phyloP scores from a whole-genome alignment of 2,113 vertebrate species.

The Puffinus mauretanicus region DNA sequence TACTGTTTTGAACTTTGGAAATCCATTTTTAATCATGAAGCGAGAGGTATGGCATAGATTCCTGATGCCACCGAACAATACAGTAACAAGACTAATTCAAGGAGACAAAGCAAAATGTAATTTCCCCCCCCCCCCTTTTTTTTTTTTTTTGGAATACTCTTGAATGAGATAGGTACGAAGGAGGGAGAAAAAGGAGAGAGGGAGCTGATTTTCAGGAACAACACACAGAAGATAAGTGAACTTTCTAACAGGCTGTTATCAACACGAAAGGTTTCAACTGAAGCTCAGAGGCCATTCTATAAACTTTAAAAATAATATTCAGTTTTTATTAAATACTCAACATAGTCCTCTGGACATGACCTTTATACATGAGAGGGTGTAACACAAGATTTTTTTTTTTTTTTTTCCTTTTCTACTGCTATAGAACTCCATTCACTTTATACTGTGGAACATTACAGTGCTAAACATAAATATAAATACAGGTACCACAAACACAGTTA shows the following conservation, averaged over 20 bases:
- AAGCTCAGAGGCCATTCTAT: constrained; percentile 65
- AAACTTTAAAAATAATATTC: constrained; percentile 84
- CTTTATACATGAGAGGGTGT: constrained; percentile 76
- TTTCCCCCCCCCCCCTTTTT: accelerated
- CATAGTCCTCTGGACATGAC: constrained; percentile 78
- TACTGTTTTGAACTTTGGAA: constrained; percentile 43
- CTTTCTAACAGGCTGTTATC: neutral
- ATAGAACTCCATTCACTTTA: constrained; percentile 79
- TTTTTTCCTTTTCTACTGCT: constrained; percentile 66
- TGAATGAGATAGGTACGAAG: neutral
- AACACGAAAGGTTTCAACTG: constrained; percentile 36
- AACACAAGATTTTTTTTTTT: constrained; percentile 63
- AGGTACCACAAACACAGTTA: constrained; percentile 82
- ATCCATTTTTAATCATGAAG: constrained; percentile 54
- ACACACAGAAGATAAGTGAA: constrained; percentile 14
- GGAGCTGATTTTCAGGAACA: neutral
- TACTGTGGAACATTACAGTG: constrained; percentile 78
- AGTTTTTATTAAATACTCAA: constrained; percentile 87
- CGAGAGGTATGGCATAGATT: constrained; percentile 14
- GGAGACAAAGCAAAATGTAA: constrained; percentile 47
- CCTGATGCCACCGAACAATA: constrained; percentile 20
- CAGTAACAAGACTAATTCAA: constrained; percentile 18
- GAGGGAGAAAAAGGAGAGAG: neutral
- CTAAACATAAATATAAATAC: constrained; percentile 89
- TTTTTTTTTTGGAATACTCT: neutral